Conservation (phyloP, 1,140 invertebrate genomes). For the Philopotamus ludificatus region DNA sequence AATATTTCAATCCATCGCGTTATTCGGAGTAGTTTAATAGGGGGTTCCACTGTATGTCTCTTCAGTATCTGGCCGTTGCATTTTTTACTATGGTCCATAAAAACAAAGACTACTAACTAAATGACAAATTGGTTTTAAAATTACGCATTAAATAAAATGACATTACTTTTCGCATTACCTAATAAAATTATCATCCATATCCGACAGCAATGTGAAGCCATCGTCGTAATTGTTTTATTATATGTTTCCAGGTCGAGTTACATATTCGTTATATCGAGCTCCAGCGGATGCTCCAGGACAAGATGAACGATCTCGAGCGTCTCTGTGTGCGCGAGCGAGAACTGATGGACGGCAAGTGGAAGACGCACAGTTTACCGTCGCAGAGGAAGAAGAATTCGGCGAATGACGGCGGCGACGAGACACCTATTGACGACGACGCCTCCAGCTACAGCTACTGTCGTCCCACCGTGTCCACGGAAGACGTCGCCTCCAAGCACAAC, state of each 20-base stretch:
- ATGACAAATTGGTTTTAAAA: too few species aligned
- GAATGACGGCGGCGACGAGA: constrained; percentile 48
- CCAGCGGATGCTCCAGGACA: constrained; percentile 80
- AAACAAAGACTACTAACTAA: too few species aligned
- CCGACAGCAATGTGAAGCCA: too few species aligned
- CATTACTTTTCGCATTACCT: too few species aligned
- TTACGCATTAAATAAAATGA: too few species aligned
- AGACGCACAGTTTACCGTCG: constrained; percentile 81
- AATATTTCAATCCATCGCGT: too few species aligned
- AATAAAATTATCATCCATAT: too few species aligned
- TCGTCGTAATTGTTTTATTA: neutral
- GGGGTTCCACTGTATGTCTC: too few species aligned
- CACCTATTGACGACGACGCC: constrained; percentile 46
- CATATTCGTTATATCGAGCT: constrained; percentile 89
- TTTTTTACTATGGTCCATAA: too few species aligned
- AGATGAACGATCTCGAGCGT: constrained; percentile 81
- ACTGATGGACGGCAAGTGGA: constrained; percentile 80
- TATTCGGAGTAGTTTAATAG: too few species aligned
- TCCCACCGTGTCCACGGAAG: constrained; percentile 69
- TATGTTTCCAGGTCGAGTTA: constrained; percentile 65
- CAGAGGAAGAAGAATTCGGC: constrained; percentile 69
- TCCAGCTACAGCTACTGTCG: constrained; percentile 58
- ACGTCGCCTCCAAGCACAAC: constrained; percentile 62
- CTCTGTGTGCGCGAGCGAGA: constrained; percentile 80
- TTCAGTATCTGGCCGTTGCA: too few species aligned